A percentile compares a stretch with the other conserved stretches of the same genome.
Conservation (phyloP, 2,797 vertebrate genomes). For the Acanthopagrus latus region DNA sequence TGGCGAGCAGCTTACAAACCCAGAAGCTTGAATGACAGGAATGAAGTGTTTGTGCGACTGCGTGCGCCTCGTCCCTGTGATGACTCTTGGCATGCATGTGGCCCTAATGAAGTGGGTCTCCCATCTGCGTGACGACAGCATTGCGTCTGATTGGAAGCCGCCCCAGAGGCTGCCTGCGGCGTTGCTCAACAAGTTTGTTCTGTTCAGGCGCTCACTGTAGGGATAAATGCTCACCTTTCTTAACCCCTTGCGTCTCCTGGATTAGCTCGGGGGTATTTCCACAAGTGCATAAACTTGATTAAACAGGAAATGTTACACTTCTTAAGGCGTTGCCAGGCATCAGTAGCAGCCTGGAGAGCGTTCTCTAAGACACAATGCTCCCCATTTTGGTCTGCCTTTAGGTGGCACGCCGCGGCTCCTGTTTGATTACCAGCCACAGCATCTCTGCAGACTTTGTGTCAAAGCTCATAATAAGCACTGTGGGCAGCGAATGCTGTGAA, state of each 20-base stretch:
- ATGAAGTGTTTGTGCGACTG: conserved; percentile 10
- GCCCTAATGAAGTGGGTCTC: conserved; percentile 59
- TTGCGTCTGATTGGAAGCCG: conserved; percentile 28
- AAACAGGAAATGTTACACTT: conserved; percentile 17
- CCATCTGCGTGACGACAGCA: conserved; percentile 29
- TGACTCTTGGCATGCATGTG: conserved; percentile 45
- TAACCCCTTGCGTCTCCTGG: neutral
- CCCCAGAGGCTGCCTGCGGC: neutral
- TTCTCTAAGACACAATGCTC: conserved; percentile 30
- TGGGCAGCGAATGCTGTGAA: conserved; percentile 43
- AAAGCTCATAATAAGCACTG: conserved; percentile 69
- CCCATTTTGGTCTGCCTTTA: conserved; percentile 26
- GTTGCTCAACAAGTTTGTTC: conserved; percentile 33
- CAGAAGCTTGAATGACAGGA: conserved; percentile 32
- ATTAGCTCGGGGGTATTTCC: neutral
- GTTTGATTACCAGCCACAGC: conserved; percentile 62
- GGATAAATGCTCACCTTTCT: conserved; percentile 8
- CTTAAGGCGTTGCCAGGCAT: neutral
- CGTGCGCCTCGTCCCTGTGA: conserved; percentile 41
- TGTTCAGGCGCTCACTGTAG: conserved; percentile 5
- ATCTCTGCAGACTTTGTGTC: conserved; percentile 59
- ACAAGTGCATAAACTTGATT: conserved; percentile 13
- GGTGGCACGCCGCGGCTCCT: conserved; percentile 39
- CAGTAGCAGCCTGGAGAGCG: neutral
- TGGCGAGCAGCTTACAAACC: conserved; percentile 2